phyloP scores from a whole-genome alignment of 2,113 vertebrate species.

The Limnothrissa miodon region DNA sequence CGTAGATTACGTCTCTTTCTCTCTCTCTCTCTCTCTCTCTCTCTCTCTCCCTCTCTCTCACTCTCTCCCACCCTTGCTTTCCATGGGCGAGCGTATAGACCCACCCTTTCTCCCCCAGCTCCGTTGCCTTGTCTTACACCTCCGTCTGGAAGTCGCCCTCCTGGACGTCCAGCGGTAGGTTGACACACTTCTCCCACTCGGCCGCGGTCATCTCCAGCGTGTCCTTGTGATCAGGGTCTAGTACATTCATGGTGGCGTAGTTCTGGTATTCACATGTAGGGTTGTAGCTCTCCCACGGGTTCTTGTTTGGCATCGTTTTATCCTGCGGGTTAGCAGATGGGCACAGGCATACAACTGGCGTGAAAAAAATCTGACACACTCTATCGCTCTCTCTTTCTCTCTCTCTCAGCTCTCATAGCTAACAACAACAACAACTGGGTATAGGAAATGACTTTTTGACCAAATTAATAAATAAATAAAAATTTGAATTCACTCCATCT shows the following conservation, averaged over 20 bases:
- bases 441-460: not conserved
- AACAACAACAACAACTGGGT: slow-evolving; percentile 1
- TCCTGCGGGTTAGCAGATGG: slow-evolving; percentile 78
- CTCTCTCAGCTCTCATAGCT: not conserved
- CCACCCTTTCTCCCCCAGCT: not conserved
- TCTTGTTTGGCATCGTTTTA: slow-evolving; percentile 90
- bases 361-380: not conserved
- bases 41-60: slow-evolving; percentile 25
- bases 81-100: not conserved
- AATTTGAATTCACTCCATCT: not conserved
- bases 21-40: not conserved
- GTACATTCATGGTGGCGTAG: slow-evolving; percentile 97
- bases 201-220: slow-evolving; percentile 95
- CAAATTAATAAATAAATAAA: not conserved
- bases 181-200: slow-evolving; percentile 99
- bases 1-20: slow-evolving; percentile 9
- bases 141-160: slow-evolving; percentile 99
- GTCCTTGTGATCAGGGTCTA: slow-evolving; percentile 93
- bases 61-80: not conserved
- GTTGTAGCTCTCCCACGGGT: slow-evolving; percentile 98
- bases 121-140: slow-evolving; percentile 75
- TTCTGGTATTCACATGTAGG: slow-evolving; percentile 96
- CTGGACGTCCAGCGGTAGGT: slow-evolving; percentile 95
- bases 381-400: too few relatives aligned
- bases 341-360: not conserved